A percentile compares a stretch with the other conserved stretches of the same genome.
Evolutionary conservation across 64 coral and sea anemone species (phyloP).

Genomic region (Montipora foliosa): DNA sequence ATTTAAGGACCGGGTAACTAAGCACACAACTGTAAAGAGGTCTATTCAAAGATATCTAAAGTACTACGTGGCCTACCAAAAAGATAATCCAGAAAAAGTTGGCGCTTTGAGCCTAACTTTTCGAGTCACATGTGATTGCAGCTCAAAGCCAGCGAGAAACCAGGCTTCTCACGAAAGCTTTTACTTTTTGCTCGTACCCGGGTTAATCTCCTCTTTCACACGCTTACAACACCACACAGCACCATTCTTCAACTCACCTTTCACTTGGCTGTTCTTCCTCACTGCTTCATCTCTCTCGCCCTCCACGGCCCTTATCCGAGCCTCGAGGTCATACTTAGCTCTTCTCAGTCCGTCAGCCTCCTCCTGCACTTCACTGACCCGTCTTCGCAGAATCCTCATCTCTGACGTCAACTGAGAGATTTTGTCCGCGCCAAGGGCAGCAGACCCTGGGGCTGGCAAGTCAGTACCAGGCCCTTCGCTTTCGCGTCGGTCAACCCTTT

Average conservation of each 20-base stretch:
- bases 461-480: conserved; percentile 52
- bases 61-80: too few species aligned
- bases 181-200: too few species aligned
- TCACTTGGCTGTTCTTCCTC: conserved; percentile 61
- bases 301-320: conserved; percentile 69
- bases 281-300: conserved; percentile 87
- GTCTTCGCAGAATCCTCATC: conserved; percentile 69
- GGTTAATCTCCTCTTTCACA: too few species aligned
- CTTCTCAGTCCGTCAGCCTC: conserved; percentile 79
- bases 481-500: conserved; percentile 77
- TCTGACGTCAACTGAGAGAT: conserved; percentile 92
- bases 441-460: conserved; percentile 72
- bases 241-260: conserved; percentile 49
- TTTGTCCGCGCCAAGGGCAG: conserved; percentile 88
- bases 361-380: conserved; percentile 74
- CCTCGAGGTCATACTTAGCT: conserved; percentile 72
- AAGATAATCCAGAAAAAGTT: too few species aligned
- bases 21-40: too few species aligned
- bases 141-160: too few species aligned
- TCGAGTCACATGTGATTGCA: too few species aligned
- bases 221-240: too few species aligned
- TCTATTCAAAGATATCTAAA: too few species aligned
- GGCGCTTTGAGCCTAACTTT: too few species aligned
- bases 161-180: too few species aligned
- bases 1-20: too few species aligned